Percentiles rank a stretch among this genome's conserved stretches.
phyloP scores from a whole-genome alignment of 2,797 vertebrate genomes.

The Triplophysa bombifrons region DNA sequence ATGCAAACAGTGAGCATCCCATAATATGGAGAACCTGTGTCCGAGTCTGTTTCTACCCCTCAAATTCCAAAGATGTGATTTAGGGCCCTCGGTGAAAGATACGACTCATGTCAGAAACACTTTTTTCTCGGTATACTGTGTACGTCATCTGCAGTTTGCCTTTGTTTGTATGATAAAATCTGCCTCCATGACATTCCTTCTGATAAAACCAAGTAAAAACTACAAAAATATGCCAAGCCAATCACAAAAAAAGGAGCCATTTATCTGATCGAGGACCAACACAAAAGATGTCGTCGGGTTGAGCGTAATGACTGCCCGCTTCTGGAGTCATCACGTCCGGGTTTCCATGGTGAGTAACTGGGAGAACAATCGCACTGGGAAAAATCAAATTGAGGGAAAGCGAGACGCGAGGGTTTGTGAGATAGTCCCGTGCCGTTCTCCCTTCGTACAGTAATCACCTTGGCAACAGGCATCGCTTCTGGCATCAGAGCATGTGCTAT shows the following conservation, averaged over 20 bases:
- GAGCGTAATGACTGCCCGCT: constrained; percentile 23
- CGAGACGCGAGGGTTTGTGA: constrained; percentile 21
- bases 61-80: neutral
- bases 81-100: neutral
- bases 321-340: constrained; percentile 6
- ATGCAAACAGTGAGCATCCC: neutral
- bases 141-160: neutral
- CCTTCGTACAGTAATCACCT: constrained; percentile 33
- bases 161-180: neutral
- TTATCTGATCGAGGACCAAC: constrained; percentile 13
- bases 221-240: neutral
- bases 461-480: constrained; percentile 48
- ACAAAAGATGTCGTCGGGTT: neutral
- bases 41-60: neutral
- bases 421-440: constrained; percentile 17
- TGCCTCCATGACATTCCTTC: neutral
- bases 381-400: constrained; percentile 31
- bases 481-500: constrained; percentile 29
- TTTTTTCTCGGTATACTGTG: too few relatives aligned
- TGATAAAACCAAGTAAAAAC: neutral
- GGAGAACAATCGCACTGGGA: constrained; percentile 34
- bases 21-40: neutral
- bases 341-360: constrained; percentile 47
- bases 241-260: neutral
- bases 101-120: too few relatives aligned